Conservation (phyloP, 2,888 invertebrate genomes). For the Gryllus longicercus region DNA sequence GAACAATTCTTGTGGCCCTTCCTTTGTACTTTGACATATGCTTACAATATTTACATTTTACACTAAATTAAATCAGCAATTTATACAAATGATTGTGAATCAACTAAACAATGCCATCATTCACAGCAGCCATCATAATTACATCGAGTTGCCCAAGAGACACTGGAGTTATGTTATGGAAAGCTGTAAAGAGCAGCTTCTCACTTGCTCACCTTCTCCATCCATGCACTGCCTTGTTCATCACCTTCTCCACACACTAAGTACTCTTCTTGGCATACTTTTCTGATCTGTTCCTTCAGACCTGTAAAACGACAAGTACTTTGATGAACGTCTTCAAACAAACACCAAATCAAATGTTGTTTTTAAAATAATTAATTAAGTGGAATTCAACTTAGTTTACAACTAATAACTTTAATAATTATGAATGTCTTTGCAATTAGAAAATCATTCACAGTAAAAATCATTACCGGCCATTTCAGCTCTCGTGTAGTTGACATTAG, state of each 20-base stretch:
- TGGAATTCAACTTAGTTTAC: not conserved
- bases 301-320: constrained; percentile 49
- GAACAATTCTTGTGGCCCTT: too few relatives aligned
- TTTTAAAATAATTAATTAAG: not conserved
- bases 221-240: constrained; percentile 90
- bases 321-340: not conserved
- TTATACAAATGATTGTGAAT: too few relatives aligned
- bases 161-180: not conserved
- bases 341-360: not conserved
- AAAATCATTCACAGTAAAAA: not conserved
- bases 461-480: constrained; percentile 85
- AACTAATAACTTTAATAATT: not conserved
- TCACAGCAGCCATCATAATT: too few relatives aligned
- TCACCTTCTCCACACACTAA: constrained; percentile 90
- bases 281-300: constrained; percentile 85
- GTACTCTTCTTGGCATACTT: constrained; percentile 94
- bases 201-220: constrained; percentile 79
- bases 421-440: constrained; percentile 1
- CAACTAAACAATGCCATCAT: too few relatives aligned
- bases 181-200: not conserved
- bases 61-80: too few relatives aligned
- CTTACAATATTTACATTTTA: too few relatives aligned
- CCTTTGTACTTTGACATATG: too few relatives aligned
- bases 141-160: too few relatives aligned
- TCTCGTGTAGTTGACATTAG: constrained; percentile 91